Evolutionary conservation across 2,888 invertebrate genomes (phyloP).

Genomic region (Brenthis ino): DNA sequence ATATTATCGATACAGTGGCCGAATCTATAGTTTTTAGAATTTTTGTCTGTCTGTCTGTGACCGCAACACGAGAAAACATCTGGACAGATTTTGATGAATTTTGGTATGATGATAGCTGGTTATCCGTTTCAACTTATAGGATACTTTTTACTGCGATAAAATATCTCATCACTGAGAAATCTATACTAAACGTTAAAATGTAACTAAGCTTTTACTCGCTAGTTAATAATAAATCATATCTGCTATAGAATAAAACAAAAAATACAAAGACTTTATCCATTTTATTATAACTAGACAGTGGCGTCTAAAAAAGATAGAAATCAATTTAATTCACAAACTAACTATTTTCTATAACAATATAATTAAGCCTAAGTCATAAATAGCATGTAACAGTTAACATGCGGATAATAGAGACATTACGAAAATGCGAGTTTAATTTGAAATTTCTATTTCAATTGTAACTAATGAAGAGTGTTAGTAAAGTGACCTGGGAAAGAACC

Average conservation of each 20-base stretch:
- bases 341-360: background rate
- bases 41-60: too few species aligned
- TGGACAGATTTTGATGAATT: too few species aligned
- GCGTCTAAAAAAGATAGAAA: background rate
- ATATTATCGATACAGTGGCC: too few species aligned
- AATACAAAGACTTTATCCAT: background rate
- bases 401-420: conserved; percentile 23
- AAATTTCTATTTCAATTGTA: conserved; percentile 11
- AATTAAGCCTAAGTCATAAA: conserved; percentile 2
- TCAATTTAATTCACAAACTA: too few species aligned
- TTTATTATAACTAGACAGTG: background rate
- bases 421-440: conserved; percentile 22
- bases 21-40: too few species aligned
- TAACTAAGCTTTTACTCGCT: too few species aligned
- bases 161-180: too few species aligned
- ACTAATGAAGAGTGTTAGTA: conserved; percentile 15
- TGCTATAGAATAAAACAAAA: background rate
- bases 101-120: too few species aligned
- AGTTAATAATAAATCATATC: background rate
- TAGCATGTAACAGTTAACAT: conserved; percentile 2
- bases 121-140: too few species aligned
- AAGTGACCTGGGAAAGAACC: conserved; percentile 10
- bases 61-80: too few species aligned
- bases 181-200: too few species aligned
- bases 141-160: too few species aligned